Percentiles rank a stretch among this genome's conserved stretches.
Evolutionary conservation across 1,140 invertebrate species (phyloP).

Genomic region (Drosophila pruinosa): DNA sequence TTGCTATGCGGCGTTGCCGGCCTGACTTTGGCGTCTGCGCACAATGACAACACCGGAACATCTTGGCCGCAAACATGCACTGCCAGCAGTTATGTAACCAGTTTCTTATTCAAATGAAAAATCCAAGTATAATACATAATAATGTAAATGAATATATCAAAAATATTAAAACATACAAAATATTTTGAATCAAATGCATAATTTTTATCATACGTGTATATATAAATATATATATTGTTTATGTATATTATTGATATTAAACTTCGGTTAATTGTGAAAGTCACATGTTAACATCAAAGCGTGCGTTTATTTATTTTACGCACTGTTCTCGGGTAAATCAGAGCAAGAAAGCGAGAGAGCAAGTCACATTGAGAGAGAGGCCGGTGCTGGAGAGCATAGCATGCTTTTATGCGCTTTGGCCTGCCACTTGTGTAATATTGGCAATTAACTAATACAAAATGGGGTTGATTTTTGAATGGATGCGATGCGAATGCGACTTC

Average conservation of each 20-base stretch:
- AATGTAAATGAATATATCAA: background rate
- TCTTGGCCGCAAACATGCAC: conserved; percentile 34
- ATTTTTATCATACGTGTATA: too few relatives aligned
- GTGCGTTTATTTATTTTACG: conserved; percentile 4
- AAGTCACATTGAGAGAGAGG: background rate
- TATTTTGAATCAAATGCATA: too few relatives aligned
- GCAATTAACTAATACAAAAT: conserved; percentile 77
- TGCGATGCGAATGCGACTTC: conserved; percentile 34
- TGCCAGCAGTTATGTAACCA: conserved; percentile 18
- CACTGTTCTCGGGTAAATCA: conserved; percentile 14
- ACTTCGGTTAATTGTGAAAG: background rate
- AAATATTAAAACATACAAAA: background rate
- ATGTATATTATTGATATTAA: too few relatives aligned
- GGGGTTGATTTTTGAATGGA: conserved; percentile 77
- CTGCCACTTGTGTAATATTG: conserved; percentile 78
- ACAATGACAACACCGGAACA: conserved; percentile 11
- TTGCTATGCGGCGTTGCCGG: conserved; percentile 55
- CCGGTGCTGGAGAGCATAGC: conserved; percentile 33
- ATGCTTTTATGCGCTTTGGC: conserved; percentile 58
- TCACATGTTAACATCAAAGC: too few relatives aligned
- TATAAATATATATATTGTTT: too few relatives aligned
- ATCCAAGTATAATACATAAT: background rate
- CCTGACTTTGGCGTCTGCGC: conserved; percentile 52
- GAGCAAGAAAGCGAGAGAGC: conserved; percentile 9
- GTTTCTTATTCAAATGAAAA: background rate